phyloP scores from a whole-genome alignment of 2,888 invertebrate genomes.

The Rotaria magnacalcarata region DNA sequence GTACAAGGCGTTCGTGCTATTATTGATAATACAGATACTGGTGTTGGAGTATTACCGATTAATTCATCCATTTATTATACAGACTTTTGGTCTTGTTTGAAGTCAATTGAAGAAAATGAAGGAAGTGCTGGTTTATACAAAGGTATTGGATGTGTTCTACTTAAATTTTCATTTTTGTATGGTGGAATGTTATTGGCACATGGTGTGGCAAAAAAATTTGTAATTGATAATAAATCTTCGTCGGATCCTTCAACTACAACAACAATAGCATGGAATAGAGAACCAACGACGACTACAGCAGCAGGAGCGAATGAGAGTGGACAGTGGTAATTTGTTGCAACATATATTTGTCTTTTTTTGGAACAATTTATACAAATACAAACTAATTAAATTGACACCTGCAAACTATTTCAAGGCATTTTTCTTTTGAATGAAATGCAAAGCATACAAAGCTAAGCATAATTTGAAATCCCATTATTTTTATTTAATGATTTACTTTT shows the following conservation, averaged over 20 bases:
- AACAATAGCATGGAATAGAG: not conserved
- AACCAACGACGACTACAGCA: not conserved
- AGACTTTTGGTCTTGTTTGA: conserved; percentile 83
- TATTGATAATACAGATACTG: conserved; percentile 89
- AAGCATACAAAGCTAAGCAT: too few relatives aligned
- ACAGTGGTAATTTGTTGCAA: not conserved
- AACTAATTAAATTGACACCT: too few relatives aligned
- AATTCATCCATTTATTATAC: conserved; percentile 74
- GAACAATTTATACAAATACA: too few relatives aligned
- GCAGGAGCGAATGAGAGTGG: not conserved
- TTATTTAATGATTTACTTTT: too few relatives aligned
- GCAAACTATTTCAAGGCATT: too few relatives aligned
- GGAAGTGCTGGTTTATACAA: conserved; percentile 85
- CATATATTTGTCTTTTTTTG: not conserved
- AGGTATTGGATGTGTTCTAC: conserved; percentile 87
- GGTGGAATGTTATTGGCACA: conserved; percentile 50
- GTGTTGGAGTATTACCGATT: conserved; percentile 83
- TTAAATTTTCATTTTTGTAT: conserved; percentile 82
- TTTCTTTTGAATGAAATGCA: too few relatives aligned
- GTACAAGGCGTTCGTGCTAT: conserved; percentile 93
- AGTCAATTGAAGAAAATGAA: conserved; percentile 76
- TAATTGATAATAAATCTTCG: not conserved
- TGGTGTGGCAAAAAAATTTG: conserved; percentile 24
- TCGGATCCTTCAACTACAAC: not conserved
- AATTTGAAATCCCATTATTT: too few relatives aligned